Evolutionary conservation across 2,888 invertebrate species (phyloP), one percentile per base, ranked within the genome.

Genomic region (Byasa hedistus): DNA sequence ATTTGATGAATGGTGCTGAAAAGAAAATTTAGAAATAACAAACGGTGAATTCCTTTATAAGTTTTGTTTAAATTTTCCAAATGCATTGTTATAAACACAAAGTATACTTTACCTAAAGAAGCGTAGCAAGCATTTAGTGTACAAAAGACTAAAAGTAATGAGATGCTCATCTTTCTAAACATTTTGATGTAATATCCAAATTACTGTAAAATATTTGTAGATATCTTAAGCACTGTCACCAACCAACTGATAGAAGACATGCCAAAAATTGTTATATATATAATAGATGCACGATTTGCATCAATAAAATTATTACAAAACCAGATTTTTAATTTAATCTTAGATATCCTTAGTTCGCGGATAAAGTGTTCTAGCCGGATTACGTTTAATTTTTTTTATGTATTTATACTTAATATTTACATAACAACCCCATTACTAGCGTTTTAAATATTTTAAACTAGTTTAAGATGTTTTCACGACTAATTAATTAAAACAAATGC

Each of bases 1-100:
- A 10, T 57, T n/a, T 24, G 24, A 59, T 24, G 12, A 59, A 48
- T 24, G 59, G 48, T 17, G 17, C 59, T 59, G 23, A 51, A 59
- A 61, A 32, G 36, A 22, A 39, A 24, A 27, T 8, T 5, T 22
- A 5, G 19, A 22, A 12, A 15, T 54, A 22, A 54, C 12, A 12
- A 54, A 23, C 15, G n/a, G 12, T 2, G 22, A 8, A 23, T 54
- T 22, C 23, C n/a, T 3, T 0, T 48, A 48, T 19, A 1, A 10
- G 19, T 48, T 48, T 48, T 7, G 4, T 19, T n/a, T 19, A n/a
- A n/a, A 7, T 48, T n/a, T 3, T n/a, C n/a, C 48, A 48, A 5
- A n/a, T 19, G 2, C 7, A 19, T 5, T 48, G 5, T n/a, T n/a
- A 48, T 1, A 48, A 48, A n/a, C 4, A 19, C 5, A 48, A n/a